A percentile compares a stretch with the other conserved stretches of the same genome.
Evolutionary conservation across 2,797 vertebrate species (phyloP).

Genomic region (Prionace glauca): DNA sequence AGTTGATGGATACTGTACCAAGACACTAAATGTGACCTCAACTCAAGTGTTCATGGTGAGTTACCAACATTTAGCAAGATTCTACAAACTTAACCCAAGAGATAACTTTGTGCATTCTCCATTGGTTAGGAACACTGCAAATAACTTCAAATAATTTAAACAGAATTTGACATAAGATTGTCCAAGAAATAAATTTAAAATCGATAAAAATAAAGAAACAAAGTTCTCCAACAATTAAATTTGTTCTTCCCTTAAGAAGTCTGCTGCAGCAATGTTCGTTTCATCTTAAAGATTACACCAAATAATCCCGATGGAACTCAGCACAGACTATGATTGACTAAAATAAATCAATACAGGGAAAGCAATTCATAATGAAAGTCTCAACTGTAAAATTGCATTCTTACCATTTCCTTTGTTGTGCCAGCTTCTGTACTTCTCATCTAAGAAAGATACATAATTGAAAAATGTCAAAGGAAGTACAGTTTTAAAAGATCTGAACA

Average conservation of each 20-base stretch:
- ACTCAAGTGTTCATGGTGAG: too few relatives aligned
- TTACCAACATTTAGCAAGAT: too few relatives aligned
- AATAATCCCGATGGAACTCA: not conserved
- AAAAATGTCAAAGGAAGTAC: too few relatives aligned
- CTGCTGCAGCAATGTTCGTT: not conserved
- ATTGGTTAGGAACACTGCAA: too few relatives aligned
- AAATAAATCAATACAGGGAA: not conserved
- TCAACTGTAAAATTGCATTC: not conserved
- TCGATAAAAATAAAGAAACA: too few relatives aligned
- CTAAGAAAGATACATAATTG: not conserved
- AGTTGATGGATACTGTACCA: too few relatives aligned
- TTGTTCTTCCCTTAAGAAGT: not conserved
- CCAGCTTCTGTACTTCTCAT: conserved; percentile 23
- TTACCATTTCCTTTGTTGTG: not conserved
- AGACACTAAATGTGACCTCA: too few relatives aligned
- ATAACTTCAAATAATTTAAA: too few relatives aligned
- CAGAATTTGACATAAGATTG: too few relatives aligned
- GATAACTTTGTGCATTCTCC: too few relatives aligned
- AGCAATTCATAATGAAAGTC: not conserved
- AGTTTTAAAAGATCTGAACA: not conserved
- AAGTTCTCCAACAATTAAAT: not conserved
- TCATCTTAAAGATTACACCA: not conserved
- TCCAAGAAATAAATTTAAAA: too few relatives aligned
- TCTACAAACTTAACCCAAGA: too few relatives aligned
- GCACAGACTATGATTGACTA: not conserved